These are phyloP conservation scores for Hydractinia echinata DNA, from an alignment of 30 jellyfish, hydroid and myxozoan species.

Conservation along the genomic window DNA sequence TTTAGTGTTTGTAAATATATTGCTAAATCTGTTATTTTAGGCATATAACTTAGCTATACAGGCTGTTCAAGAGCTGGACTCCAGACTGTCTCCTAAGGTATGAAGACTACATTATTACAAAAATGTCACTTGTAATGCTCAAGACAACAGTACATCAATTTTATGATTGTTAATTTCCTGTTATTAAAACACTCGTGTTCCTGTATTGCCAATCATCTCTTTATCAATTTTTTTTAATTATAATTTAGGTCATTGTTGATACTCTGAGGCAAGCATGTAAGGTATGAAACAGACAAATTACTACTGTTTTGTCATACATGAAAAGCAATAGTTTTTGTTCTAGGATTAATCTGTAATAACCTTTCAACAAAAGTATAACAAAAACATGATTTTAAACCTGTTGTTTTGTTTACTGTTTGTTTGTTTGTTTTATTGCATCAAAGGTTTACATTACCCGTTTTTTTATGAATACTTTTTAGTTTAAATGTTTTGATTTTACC, in stretches of 20 bases:
- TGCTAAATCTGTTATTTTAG: not conserved
- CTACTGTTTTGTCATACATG: not conserved
- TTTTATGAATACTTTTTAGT: not conserved
- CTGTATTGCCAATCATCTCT: not conserved
- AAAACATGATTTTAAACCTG: not conserved
- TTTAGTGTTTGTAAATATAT: too few species aligned
- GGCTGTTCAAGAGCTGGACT: constrained; percentile 43
- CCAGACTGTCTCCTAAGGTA: constrained; percentile 58
- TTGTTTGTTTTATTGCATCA: too few species aligned
- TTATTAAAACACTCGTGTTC: too few species aligned
- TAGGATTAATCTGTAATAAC: not conserved
- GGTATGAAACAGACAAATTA: constrained; percentile 20
- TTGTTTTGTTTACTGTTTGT: not conserved
- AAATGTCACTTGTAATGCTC: too few species aligned
- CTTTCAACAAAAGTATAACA: too few species aligned
- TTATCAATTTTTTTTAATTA: not conserved
- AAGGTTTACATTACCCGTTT: too few species aligned
- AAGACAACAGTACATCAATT: too few species aligned
- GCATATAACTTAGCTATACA: constrained; percentile 43
- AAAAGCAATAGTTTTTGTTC: not conserved
- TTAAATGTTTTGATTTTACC: not conserved
- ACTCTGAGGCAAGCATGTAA: constrained; percentile 91
- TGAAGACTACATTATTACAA: too few species aligned
- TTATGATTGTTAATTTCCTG: too few species aligned
- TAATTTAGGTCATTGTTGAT: constrained; percentile 59